A percentile compares a stretch with the other conserved stretches of the same genome.
Conservation (phyloP, 2,113 vertebrate species). For the Pluvialis apricaria region DNA sequence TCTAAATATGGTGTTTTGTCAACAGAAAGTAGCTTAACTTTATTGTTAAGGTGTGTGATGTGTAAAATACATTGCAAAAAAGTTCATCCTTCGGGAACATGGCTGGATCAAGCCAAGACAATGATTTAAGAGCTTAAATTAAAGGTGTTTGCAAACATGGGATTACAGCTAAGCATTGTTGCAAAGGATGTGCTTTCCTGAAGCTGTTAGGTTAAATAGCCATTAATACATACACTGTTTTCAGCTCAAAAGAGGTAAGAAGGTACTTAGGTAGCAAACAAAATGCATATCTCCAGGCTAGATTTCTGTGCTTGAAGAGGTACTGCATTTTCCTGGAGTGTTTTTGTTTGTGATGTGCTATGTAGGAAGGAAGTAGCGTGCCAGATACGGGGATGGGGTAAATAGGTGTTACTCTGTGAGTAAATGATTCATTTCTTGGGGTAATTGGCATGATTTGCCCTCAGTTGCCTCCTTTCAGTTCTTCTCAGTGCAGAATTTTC, state of each 20-base stretch:
- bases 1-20: neutral
- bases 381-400: neutral
- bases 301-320: neutral
- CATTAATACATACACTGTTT: neutral
- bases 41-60: neutral
- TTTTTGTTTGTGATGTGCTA: neutral
- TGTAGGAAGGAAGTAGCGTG: neutral
- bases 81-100: neutral
- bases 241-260: neutral
- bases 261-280: neutral
- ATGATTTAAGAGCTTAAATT: neutral
- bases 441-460: neutral
- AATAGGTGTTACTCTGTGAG: neutral
- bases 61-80: neutral
- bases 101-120: neutral
- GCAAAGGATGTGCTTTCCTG: neutral
- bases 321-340: neutral
- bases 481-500: neutral
- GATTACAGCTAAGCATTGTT: neutral
- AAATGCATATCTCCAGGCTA: neutral
- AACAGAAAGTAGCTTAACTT: neutral
- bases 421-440: neutral
- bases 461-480: neutral
- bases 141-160: conserved; percentile 5
- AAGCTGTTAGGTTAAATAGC: neutral